These are phyloP conservation scores for Acronicta aceris DNA, from an alignment of 2,888 invertebrate species.

Conservation along the genomic window DNA sequence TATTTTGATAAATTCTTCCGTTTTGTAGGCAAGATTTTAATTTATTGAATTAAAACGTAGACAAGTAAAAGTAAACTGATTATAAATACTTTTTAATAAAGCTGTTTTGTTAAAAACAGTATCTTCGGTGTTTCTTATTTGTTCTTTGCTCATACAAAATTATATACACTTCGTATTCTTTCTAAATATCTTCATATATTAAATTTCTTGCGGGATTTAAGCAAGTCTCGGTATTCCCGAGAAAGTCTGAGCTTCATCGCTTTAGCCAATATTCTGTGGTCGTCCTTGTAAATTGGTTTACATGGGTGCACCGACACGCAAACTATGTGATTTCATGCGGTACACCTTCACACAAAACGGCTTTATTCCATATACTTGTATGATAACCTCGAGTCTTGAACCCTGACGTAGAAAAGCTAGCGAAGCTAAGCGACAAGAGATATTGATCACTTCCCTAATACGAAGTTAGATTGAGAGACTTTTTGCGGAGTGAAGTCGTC, in stretches of 20 bases:
- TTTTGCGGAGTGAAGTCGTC: slow-evolving; percentile 39
- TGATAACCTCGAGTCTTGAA: slow-evolving; percentile 13
- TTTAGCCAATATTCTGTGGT: slow-evolving; percentile 45
- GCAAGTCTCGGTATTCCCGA: slow-evolving; percentile 25
- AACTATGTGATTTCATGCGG: slow-evolving; percentile 36
- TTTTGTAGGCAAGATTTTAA: background rate
- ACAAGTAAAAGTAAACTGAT: too few species aligned
- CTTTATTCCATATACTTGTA: slow-evolving; percentile 10
- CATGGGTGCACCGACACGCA: slow-evolving; percentile 48
- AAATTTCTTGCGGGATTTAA: slow-evolving; percentile 41
- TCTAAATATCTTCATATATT: slow-evolving; percentile 13
- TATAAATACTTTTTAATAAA: background rate
- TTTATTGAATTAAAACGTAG: too few species aligned
- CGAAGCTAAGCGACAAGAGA: slow-evolving; percentile 35
- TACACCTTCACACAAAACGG: slow-evolving; percentile 18
- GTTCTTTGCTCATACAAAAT: slow-evolving; percentile 17
- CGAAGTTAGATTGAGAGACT: slow-evolving; percentile 41
- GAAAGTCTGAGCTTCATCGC: slow-evolving; percentile 34
- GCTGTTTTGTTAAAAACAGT: background rate
- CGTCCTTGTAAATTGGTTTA: slow-evolving; percentile 45
- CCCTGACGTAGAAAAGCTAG: slow-evolving; percentile 20
- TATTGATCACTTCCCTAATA: slow-evolving; percentile 47
- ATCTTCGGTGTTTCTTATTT: slow-evolving; percentile 14
- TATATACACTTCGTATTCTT: slow-evolving; percentile 23
- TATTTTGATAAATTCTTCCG: slow-evolving; percentile 34